phyloP scores from a whole-genome alignment of 35 echinoderm and acorn worm species.

The Strongylocentrotus purpuratus region DNA sequence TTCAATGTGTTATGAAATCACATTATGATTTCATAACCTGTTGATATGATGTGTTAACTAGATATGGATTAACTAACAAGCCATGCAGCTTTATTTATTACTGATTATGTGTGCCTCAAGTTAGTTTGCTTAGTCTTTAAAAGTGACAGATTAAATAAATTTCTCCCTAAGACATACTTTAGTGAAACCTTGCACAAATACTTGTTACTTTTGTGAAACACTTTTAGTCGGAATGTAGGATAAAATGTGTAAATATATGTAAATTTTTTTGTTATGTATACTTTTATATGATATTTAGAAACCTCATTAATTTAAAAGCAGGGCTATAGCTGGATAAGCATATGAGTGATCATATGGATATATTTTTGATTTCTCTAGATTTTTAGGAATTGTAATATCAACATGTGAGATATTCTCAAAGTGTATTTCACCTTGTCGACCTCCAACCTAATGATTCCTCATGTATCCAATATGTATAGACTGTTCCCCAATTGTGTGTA shows the following conservation, averaged over 20 bases:
- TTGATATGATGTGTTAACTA: not conserved
- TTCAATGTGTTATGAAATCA: not conserved
- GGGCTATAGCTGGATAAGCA: not conserved
- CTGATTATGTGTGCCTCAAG: not conserved
- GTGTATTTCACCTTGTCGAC: too few relatives aligned
- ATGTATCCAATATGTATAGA: not conserved
- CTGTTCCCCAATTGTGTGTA: not conserved
- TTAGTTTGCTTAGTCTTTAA: not conserved
- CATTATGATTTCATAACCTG: not conserved
- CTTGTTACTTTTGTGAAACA: not conserved
- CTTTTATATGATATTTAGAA: not conserved
- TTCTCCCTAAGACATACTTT: not conserved
- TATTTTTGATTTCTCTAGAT: not conserved
- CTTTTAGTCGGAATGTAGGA: not conserved
- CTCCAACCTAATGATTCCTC: not conserved
- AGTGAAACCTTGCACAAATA: not conserved
- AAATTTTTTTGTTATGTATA: not conserved
- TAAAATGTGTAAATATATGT: not conserved
- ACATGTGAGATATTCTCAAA: too few relatives aligned
- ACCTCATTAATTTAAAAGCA: not conserved
- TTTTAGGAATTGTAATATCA: too few relatives aligned
- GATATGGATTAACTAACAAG: not conserved
- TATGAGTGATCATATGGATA: not conserved
- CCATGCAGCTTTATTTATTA: not conserved
- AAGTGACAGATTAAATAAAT: not conserved